A percentile compares a stretch with the other conserved stretches of the same genome.
Evolutionary conservation across 2,797 vertebrate species (phyloP).

Genomic region (Dicrostonyx torquatus): DNA sequence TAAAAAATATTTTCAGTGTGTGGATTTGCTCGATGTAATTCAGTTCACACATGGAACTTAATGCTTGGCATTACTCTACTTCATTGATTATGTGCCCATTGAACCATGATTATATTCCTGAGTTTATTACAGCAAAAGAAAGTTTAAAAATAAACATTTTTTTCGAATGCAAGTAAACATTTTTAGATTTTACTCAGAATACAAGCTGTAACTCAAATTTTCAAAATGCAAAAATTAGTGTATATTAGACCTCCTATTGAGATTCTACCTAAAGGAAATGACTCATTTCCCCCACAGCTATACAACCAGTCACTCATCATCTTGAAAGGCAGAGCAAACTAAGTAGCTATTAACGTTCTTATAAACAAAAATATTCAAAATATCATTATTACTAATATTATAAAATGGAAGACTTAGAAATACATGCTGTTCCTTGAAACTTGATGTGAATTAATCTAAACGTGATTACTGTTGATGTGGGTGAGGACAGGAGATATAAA

Average conservation of each 20-base stretch:
- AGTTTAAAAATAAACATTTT: neutral
- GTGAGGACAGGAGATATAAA: neutral
- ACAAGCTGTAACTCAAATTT: slow-evolving; percentile 11
- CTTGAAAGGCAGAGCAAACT: neutral
- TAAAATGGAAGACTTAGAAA: neutral
- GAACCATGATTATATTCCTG: slow-evolving; percentile 40
- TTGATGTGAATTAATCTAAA: neutral
- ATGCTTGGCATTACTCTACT: slow-evolving; percentile 66
- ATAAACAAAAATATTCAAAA: neutral
- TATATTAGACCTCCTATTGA: slow-evolving; percentile 7
- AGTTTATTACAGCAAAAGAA: slow-evolving; percentile 38
- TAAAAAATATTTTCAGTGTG: slow-evolving; percentile 73
- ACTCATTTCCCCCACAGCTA: neutral
- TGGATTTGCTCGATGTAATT: slow-evolving; percentile 70
- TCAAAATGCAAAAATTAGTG: neutral
- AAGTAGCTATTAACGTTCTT: neutral
- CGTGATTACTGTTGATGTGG: neutral
- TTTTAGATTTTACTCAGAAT: slow-evolving; percentile 5
- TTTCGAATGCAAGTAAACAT: slow-evolving; percentile 30
- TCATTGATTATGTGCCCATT: slow-evolving; percentile 64
- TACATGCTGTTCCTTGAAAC: neutral
- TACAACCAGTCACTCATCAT: neutral
- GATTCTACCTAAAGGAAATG: neutral
- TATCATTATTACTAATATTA: neutral
- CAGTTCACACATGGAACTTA: slow-evolving; percentile 69